Percentiles rank a stretch among this genome's conserved stretches.
phyloP scores from a whole-genome alignment of 2,113 vertebrate species.

The Narcine bancroftii region DNA sequence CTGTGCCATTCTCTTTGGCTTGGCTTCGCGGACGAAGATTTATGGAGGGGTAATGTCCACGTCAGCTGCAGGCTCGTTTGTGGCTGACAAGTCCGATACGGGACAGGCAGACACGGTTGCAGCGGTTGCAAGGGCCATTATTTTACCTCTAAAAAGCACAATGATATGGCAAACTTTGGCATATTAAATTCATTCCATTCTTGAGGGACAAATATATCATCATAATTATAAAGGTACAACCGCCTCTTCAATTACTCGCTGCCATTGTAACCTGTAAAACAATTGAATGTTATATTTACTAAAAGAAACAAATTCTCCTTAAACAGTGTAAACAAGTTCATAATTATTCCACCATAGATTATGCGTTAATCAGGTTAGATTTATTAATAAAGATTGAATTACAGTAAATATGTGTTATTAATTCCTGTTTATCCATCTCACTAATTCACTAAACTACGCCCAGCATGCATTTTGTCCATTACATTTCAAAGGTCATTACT shows the following conservation, averaged over 20 bases:
- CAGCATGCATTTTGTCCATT: not conserved
- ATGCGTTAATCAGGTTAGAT: not conserved
- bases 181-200: conserved; percentile 53
- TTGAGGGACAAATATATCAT: conserved; percentile 30
- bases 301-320: not conserved
- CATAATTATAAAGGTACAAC: conserved; percentile 30
- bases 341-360: not conserved
- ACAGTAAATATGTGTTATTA: not conserved
- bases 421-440: not conserved
- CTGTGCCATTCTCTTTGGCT: too few species aligned
- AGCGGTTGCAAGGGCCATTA: too few species aligned
- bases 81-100: too few species aligned
- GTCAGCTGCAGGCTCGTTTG: too few species aligned
- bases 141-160: conserved; percentile 56
- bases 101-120: too few species aligned
- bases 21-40: too few species aligned
- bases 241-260: not conserved
- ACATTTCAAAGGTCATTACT: not conserved
- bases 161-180: conserved; percentile 55
- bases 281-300: not conserved
- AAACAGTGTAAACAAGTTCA: not conserved
- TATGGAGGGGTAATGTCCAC: too few species aligned
- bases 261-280: not conserved
- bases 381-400: not conserved
- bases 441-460: not conserved